Evolutionary conservation across 2,797 vertebrate genomes (phyloP).

Genomic region (Denticeps clupeoides): DNA sequence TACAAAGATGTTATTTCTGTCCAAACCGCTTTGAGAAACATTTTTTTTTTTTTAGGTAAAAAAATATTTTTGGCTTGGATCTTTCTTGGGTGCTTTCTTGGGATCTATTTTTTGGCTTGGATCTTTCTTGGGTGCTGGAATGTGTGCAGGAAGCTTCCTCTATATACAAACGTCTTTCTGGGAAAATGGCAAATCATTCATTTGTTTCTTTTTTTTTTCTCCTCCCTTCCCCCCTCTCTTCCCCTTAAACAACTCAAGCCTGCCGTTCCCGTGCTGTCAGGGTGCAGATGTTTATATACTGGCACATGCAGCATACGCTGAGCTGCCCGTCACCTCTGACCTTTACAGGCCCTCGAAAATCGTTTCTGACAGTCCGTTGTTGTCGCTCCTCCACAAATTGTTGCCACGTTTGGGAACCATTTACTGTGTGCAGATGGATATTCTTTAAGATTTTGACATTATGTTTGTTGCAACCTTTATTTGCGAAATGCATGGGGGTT

Average conservation of each 20-base stretch:
- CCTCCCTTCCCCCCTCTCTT: slow-evolving; percentile 31
- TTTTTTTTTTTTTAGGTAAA: neutral
- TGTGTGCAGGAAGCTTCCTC: slow-evolving; percentile 49
- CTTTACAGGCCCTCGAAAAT: too few species aligned
- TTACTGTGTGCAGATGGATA: too few species aligned
- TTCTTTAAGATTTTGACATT: too few species aligned
- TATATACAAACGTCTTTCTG: slow-evolving; percentile 56
- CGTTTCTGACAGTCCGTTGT: too few species aligned
- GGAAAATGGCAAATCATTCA: slow-evolving; percentile 64
- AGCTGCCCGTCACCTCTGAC: too few species aligned
- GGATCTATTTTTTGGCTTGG: slow-evolving; percentile 31
- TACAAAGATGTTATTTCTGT: slow-evolving; percentile 24
- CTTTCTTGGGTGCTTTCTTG: slow-evolving; percentile 18
- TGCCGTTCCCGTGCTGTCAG: slow-evolving; percentile 47
- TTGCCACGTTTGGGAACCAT: too few species aligned
- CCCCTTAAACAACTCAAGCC: slow-evolving; percentile 41
- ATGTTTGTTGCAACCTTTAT: too few species aligned
- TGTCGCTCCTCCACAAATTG: too few species aligned
- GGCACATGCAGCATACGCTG: slow-evolving; percentile 50
- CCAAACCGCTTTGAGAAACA: slow-evolving; percentile 30
- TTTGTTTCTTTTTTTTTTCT: slow-evolving; percentile 42
- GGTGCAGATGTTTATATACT: too few species aligned
- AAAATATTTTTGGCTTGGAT: slow-evolving; percentile 1
- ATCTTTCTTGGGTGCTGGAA: slow-evolving; percentile 34
- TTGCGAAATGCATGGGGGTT: too few species aligned